Evolutionary conservation across 2,797 vertebrate genomes (phyloP).

Genomic region (Lagorchestes hirsutus): DNA sequence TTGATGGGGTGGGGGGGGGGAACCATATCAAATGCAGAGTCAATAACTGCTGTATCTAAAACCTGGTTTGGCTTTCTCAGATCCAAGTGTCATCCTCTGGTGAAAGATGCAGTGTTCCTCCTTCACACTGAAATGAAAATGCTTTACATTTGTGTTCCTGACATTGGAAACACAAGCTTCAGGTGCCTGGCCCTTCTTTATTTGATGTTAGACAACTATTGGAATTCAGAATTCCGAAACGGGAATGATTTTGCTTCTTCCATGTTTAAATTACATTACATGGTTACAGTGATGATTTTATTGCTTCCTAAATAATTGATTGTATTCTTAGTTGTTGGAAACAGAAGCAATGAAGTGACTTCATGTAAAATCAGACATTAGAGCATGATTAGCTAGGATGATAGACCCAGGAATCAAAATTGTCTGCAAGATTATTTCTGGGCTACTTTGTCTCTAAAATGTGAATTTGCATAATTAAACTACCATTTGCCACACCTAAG

Average conservation of each 20-base stretch:
- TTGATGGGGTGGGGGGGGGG: constrained; percentile 50
- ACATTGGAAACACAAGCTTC: background rate
- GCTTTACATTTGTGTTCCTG: background rate
- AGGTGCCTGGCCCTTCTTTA: background rate
- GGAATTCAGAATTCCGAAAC: constrained; percentile 23
- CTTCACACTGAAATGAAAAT: constrained; percentile 20
- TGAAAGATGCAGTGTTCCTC: constrained; percentile 68
- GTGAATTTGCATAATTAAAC: background rate
- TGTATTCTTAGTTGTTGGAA: background rate
- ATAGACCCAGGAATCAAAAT: background rate
- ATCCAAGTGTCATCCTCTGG: constrained; percentile 51
- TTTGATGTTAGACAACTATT: background rate
- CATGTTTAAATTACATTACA: constrained; percentile 23
- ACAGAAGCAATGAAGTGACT: background rate
- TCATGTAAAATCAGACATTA: background rate
- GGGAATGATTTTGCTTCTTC: background rate
- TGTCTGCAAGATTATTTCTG: background rate
- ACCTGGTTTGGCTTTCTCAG: constrained; percentile 48
- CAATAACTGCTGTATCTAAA: constrained; percentile 70
- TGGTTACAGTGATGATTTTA: constrained; percentile 45
- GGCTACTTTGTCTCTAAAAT: background rate
- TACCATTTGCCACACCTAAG: background rate
- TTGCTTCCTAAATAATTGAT: constrained; percentile 6
- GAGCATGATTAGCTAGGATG: background rate
- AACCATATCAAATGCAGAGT: constrained; percentile 65